Percentiles rank a stretch among this genome's conserved stretches.
phyloP scores from a whole-genome alignment of 1,140 invertebrate species.

The Gerris buenoi region DNA sequence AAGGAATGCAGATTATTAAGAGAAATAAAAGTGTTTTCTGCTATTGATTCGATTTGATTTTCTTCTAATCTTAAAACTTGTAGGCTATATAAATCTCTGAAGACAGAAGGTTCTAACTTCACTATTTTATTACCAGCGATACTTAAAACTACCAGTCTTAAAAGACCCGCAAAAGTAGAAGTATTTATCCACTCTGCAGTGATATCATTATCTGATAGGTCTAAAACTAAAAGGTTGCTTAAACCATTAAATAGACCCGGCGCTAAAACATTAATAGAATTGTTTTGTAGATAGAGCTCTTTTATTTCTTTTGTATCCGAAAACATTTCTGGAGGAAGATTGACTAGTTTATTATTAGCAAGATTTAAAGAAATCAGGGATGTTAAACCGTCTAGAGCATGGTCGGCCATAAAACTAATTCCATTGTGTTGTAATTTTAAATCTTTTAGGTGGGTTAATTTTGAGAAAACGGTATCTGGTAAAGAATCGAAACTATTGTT shows the following conservation, averaged over 20 bases:
- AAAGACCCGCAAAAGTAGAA: constrained; percentile 67
- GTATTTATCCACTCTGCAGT: constrained; percentile 74
- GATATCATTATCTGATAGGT: constrained; percentile 72
- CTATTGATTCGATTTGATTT: constrained; percentile 63
- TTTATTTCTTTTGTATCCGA: constrained; percentile 60
- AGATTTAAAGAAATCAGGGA: constrained; percentile 61
- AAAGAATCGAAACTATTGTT: constrained; percentile 67
- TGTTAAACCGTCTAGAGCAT: constrained; percentile 61
- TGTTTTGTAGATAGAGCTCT: constrained; percentile 70
- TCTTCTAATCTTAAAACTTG: constrained; percentile 68
- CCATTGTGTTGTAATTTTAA: constrained; percentile 50
- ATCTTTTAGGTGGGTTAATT: constrained; percentile 45
- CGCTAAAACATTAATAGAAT: constrained; percentile 70
- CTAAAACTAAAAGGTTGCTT: constrained; percentile 60
- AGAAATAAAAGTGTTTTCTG: constrained; percentile 65
- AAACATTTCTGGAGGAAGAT: constrained; percentile 67
- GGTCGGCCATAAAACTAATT: constrained; percentile 60
- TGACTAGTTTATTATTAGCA: constrained; percentile 63
- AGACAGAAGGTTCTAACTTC: constrained; percentile 60
- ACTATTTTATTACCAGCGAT: constrained; percentile 64
- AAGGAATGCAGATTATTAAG: constrained; percentile 69
- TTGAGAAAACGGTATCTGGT: constrained; percentile 56
- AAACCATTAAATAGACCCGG: constrained; percentile 71
- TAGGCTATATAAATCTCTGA: constrained; percentile 61
- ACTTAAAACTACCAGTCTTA: constrained; percentile 62